phyloP scores from a whole-genome alignment of 2,888 invertebrate species.

The Lomographa bimaculata region DNA sequence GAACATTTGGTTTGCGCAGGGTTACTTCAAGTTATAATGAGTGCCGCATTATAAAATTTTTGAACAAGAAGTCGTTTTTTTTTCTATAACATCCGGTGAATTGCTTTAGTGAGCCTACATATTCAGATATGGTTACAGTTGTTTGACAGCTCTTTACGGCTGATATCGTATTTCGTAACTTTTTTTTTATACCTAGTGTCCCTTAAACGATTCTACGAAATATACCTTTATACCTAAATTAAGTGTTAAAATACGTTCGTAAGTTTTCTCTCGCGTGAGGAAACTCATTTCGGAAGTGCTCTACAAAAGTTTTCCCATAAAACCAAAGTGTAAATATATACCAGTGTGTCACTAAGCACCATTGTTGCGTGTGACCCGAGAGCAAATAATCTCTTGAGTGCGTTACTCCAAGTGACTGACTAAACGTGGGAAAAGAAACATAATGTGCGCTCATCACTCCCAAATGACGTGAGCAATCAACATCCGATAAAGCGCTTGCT shows the following conservation, averaged over 20 bases:
- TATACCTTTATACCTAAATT: too few relatives aligned
- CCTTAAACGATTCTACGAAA: too few relatives aligned
- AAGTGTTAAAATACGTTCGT: too few relatives aligned
- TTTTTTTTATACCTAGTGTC: too few relatives aligned
- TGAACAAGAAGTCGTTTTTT: slow-evolving; percentile 17
- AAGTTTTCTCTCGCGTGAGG: too few relatives aligned
- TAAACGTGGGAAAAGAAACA: slow-evolving; percentile 32
- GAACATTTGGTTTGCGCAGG: slow-evolving; percentile 17
- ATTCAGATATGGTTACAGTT: slow-evolving; percentile 5
- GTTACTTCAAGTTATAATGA: slow-evolving; percentile 2
- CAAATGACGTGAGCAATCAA: slow-evolving; percentile 18
- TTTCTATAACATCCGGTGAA: slow-evolving; percentile 2
- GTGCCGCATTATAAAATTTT: slow-evolving; percentile 10
- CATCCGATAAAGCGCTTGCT: slow-evolving; percentile 7
- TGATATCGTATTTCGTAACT: slow-evolving; percentile 21
- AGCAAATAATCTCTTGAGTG: slow-evolving; percentile 7
- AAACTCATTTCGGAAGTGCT: too few relatives aligned
- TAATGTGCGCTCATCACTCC: slow-evolving; percentile 18
- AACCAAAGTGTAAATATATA: too few relatives aligned
- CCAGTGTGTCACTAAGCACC: too few relatives aligned
- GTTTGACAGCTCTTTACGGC: slow-evolving; percentile 5
- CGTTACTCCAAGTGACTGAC: slow-evolving; percentile 23
- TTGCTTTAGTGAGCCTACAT: slow-evolving; percentile 5
- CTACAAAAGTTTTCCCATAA: too few relatives aligned
- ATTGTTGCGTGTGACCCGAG: slow-evolving; percentile 15